phyloP scores from a whole-genome alignment of 2,797 vertebrate species.

The Sebastes kiyomatsui region DNA sequence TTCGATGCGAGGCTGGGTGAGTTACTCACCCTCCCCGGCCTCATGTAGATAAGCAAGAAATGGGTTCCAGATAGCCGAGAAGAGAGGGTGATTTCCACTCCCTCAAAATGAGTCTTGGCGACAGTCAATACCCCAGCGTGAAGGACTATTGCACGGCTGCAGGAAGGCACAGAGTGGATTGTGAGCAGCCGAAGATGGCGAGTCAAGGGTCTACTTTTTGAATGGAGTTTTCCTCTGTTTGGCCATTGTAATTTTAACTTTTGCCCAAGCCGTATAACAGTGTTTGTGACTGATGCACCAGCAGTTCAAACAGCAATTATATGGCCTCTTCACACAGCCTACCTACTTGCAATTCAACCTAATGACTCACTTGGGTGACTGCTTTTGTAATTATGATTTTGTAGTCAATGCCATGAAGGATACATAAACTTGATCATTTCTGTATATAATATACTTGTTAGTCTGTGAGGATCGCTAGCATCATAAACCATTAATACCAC shows the following conservation, averaged over 20 bases:
- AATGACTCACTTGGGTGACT: constrained; percentile 29
- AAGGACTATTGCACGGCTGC: not conserved
- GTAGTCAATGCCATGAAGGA: not conserved
- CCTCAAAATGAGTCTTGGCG: not conserved
- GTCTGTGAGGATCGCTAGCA: not conserved
- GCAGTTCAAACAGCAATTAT: constrained; percentile 27
- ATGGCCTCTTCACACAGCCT: not conserved
- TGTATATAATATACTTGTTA: not conserved
- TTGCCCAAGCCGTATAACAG: not conserved
- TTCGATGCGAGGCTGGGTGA: no score
- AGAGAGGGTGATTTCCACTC: not conserved
- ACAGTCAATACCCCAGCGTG: not conserved
- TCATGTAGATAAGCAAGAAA: no score
- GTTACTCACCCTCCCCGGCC: no score
- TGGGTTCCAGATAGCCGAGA: no score
- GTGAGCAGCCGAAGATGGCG: not conserved
- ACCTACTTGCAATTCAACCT: constrained; percentile 21
- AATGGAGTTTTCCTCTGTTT: not conserved
- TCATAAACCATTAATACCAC: not conserved
- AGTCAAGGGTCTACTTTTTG: not conserved
- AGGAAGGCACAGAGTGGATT: not conserved
- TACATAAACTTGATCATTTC: not conserved
- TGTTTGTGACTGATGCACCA: constrained; percentile 8
- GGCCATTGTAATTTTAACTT: not conserved
- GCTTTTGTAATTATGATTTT: constrained; percentile 36